These are phyloP conservation scores for Podiceps cristatus DNA, from an alignment of 2,113 vertebrate genomes.

Conservation along the genomic window DNA sequence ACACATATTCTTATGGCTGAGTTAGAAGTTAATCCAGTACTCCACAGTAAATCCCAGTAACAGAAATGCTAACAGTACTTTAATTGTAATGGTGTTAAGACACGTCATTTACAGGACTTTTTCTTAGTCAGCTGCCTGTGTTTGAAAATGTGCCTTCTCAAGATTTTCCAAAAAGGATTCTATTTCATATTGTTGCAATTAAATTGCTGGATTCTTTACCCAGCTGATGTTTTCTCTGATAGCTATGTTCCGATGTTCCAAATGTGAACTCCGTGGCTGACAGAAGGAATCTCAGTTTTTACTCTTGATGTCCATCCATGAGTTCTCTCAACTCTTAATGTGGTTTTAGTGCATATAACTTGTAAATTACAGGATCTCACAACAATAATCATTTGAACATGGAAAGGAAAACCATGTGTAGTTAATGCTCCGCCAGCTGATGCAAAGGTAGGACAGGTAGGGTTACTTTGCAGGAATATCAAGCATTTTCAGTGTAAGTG, in stretches of 20 bases:
- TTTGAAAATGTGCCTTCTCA: background rate
- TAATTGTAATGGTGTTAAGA: background rate
- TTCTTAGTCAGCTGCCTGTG: background rate
- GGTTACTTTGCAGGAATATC: constrained; percentile 41
- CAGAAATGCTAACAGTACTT: background rate
- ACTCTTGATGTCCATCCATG: background rate
- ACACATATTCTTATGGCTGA: background rate
- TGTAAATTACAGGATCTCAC: background rate
- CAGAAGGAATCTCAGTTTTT: background rate
- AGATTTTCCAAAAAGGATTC: background rate
- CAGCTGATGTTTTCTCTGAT: background rate
- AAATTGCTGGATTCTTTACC: background rate
- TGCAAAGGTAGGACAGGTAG: background rate
- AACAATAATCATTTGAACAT: background rate
- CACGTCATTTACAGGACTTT: background rate
- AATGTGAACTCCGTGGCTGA: background rate
- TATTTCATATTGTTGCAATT: background rate
- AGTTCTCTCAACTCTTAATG: background rate
- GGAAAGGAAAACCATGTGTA: background rate
- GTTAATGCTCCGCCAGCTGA: background rate
- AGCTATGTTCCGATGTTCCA: background rate
- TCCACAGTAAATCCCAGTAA: background rate
- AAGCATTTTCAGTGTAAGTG: background rate
- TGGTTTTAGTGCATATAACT: background rate
- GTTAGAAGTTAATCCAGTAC: background rate